Evolutionary conservation across 1,140 invertebrate genomes (phyloP), one percentile per base, ranked within the genome.

Genomic region (Branchinecta lindahli): DNA sequence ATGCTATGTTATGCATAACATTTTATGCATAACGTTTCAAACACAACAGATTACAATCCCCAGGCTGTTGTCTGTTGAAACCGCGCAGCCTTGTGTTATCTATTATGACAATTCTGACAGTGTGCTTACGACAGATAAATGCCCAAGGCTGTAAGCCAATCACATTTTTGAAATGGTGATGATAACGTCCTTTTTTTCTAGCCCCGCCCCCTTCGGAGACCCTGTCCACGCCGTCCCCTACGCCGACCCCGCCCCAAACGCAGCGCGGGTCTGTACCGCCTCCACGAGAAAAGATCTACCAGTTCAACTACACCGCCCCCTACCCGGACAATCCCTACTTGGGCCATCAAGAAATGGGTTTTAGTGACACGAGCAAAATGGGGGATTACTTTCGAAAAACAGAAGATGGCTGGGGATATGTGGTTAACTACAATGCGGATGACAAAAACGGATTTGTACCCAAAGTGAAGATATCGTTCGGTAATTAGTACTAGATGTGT

Each of bases 331-430:
- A 68, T 7, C 71, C 65, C 8, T 65, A 69, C 15, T 69, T 69
- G 46, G 71, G 52, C 8, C 65, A 66, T 33, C 33, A 70, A 15
- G 71, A 72, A 47, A 72, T 66, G 66, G 71, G 71, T 18, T 72
- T 67, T 69, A 69, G 69, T 65, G 71, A 72, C 46, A 70, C 45
- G 20, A 72, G 71, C 46, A 72, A 72, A 66, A 70, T 66, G 52
- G 71, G 71, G 6, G 68, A 72, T 8, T 72, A 70, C 52, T 69
- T 45, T 69, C 67, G 68, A 45, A 68, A 72, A 33, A 52, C 47
- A 10, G 61, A 68, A 44, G 71, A 72, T 45, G 71, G 71, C 45
- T 45, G 46, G 15, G 66, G 68, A 18, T 66, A 68, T 44, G 66
- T 69, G 12, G 45, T 72, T 44, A 69, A 65, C 7, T 72, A 72